phyloP scores from a whole-genome alignment of 2,113 vertebrate genomes.

The Podarcis cretensis region DNA sequence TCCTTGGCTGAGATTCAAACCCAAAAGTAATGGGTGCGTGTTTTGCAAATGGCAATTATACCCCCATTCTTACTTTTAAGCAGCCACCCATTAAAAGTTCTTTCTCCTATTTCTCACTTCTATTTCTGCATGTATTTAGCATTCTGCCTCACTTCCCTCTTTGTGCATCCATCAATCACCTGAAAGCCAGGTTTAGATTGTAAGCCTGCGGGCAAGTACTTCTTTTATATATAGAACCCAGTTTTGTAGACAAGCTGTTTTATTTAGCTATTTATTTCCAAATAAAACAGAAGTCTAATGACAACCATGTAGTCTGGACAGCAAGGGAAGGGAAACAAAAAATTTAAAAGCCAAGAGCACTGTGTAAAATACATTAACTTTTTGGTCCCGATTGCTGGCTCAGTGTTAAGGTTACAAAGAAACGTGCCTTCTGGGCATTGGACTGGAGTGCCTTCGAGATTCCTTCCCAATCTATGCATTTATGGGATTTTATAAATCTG shows the following conservation, averaged over 20 bases:
- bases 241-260: neutral
- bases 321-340: neutral
- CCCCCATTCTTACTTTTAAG: neutral
- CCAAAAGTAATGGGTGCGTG: neutral
- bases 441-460: neutral
- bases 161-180: neutral
- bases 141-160: neutral
- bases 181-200: neutral
- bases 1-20: neutral
- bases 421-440: neutral
- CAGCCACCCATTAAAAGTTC: neutral
- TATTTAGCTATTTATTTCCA: neutral
- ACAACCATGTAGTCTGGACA: neutral
- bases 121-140: neutral
- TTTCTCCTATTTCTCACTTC: neutral
- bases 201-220: neutral
- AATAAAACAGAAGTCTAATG: neutral
- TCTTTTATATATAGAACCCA: neutral
- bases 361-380: neutral
- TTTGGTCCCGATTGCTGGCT: rapidly evolving
- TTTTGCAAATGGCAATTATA: neutral
- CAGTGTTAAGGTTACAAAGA: neutral
- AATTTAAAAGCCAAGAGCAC: neutral
- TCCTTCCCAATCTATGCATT: neutral
- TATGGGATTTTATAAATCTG: neutral